Evolutionary conservation across 2,888 invertebrate species (phyloP), one percentile per base, ranked within the genome.

Genomic region (Coelopa pilipes): DNA sequence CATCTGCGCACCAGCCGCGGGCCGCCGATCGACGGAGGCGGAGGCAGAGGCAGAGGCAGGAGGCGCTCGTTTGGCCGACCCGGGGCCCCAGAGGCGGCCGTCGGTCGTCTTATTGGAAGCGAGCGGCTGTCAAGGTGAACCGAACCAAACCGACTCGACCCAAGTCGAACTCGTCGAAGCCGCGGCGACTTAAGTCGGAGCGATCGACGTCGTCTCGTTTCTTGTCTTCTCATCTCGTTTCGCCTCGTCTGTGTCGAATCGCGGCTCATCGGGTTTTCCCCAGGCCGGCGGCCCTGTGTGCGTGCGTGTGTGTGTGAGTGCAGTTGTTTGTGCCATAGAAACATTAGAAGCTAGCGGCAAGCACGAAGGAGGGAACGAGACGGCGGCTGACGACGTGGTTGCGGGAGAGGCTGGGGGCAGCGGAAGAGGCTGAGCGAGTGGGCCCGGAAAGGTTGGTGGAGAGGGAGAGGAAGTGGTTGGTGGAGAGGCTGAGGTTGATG

Each of bases 111-210:
- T 13, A 13, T 53, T 13, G n/a, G 15, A 62, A 62, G 34, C 21
- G 12, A 24, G 66, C 66, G 12, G 13, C 21, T 50, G 50, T 66
- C 66, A 66, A 66, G 66, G 66, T 66, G 66, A 66, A 50, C 66
- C 66, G 50, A 24, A 34, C 62, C 21, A 45, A 21, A n/a, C 53
- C 53, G 53, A 53, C 2, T 11, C n/a, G 15, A 53, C 10, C n/a
- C 4, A 34, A 34, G 53, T n/a, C 53, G 10, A 53, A 11, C 10
- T 9, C 3, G 10, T 2, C 7, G 5, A 53, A 53, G 53, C 10
- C 34, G 34, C 2, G 4, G 15, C 57, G 21, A 19, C 55, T 55
- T 1, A 55, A 19, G 9, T 55, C 4, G 19, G n/a, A n/a, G n/a
- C n/a, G n/a, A n/a, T n/a, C n/a, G n/a, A n/a, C n/a, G n/a, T n/a